phyloP scores from a whole-genome alignment of 1,140 invertebrate species.

The Brachystomella parvula region DNA sequence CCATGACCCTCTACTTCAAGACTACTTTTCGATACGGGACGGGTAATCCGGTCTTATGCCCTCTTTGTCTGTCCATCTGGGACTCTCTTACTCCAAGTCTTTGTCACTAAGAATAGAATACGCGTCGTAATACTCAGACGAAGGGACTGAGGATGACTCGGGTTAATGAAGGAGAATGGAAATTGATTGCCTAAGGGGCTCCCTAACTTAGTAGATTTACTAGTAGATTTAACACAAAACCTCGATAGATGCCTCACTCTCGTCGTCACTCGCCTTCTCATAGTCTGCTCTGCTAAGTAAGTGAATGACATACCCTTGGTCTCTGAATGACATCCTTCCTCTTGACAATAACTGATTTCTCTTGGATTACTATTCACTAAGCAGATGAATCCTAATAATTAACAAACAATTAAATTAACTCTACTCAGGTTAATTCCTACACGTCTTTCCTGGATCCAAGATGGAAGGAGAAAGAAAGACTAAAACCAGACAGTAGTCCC shows the following conservation, averaged over 20 bases:
- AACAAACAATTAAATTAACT: neutral
- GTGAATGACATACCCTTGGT: constrained; percentile 36
- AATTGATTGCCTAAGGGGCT: no score
- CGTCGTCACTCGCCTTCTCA: neutral
- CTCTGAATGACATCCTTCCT: constrained; percentile 36
- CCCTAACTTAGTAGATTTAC: no score
- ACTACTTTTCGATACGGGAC: neutral
- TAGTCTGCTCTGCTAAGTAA: constrained; percentile 30
- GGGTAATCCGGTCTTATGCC: neutral
- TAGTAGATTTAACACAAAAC: no score
- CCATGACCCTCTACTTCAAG: neutral
- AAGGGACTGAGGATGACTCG: neutral
- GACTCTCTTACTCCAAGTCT: neutral
- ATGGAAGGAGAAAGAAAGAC: constrained; percentile 2
- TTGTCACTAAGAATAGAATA: neutral
- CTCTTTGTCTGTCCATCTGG: neutral
- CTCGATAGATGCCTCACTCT: no score
- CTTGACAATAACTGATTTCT: neutral
- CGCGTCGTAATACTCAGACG: neutral
- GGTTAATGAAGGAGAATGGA: no score
- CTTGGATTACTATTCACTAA: no score
- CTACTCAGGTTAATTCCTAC: neutral
- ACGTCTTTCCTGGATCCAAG: constrained; percentile 7
- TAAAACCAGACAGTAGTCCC: no score
- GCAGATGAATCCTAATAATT: neutral